These are phyloP conservation scores for Callocephalon fimbriatum DNA, from an alignment of 2,113 vertebrate genomes.

Conservation along the genomic window DNA sequence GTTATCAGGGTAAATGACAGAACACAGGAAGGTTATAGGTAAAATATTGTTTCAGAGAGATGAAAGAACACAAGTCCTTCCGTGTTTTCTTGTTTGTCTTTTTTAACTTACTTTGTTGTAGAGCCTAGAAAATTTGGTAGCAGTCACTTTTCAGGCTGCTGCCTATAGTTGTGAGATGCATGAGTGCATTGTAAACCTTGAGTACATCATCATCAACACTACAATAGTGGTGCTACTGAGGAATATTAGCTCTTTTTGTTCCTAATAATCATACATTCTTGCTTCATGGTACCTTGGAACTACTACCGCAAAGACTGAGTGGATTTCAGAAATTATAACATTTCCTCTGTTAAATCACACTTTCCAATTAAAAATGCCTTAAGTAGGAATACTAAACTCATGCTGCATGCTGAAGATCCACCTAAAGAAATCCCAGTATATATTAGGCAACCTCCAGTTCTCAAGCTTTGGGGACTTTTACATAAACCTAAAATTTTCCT, in stretches of 20 bases:
- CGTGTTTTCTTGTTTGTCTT: not conserved
- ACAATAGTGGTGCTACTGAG: not conserved
- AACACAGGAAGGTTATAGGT: accelerated
- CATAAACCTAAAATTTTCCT: not conserved
- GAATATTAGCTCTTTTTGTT: not conserved
- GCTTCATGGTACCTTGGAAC: not conserved
- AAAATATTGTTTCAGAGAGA: not conserved
- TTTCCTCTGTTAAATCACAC: not conserved
- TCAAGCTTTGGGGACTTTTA: not conserved
- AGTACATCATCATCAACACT: not conserved
- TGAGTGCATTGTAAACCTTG: not conserved
- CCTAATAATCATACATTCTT: not conserved
- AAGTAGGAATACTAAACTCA: not conserved
- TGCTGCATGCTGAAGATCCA: not conserved
- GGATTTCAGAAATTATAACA: not conserved
- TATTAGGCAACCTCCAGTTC: not conserved
- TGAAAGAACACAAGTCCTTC: not conserved
- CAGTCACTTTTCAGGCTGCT: not conserved
- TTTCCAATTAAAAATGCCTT: not conserved
- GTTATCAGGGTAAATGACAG: not conserved
- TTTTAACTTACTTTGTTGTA: not conserved
- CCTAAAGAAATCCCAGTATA: not conserved
- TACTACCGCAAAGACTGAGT: not conserved
- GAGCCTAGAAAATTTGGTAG: not conserved
- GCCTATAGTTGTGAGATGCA: not conserved